These are phyloP conservation scores for Halictus quadricinctus DNA, from an alignment of 2,888 invertebrate genomes.

Conservation along the genomic window DNA sequence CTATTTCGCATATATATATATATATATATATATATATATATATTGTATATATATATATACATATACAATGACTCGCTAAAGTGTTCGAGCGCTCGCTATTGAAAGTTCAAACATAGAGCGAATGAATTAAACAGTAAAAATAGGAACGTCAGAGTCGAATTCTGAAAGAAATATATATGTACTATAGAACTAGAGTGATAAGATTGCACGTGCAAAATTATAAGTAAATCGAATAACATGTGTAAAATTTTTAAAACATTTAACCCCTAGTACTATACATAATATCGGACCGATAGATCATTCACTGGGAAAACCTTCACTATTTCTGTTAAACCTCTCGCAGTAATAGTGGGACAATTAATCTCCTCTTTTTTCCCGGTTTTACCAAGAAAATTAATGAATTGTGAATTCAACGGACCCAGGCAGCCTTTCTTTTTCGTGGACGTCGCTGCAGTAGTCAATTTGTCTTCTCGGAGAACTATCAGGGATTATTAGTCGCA, in stretches of 20 bases:
- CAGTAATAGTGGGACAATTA: not conserved
- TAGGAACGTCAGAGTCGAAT: not conserved
- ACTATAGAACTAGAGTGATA: too few species aligned
- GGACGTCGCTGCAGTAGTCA: not conserved
- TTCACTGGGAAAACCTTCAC: not conserved
- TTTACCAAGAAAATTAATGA: not conserved
- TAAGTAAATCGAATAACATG: too few species aligned
- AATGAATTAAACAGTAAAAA: not conserved
- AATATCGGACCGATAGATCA: not conserved
- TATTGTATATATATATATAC: not conserved
- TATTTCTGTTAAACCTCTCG: not conserved
- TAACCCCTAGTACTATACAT: too few species aligned
- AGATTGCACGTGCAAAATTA: too few species aligned
- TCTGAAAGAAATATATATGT: not conserved
- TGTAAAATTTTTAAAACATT: too few species aligned
- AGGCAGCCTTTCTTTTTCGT: not conserved
- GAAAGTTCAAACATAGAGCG: not conserved
- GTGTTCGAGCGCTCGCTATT: not conserved
- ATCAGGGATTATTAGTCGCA: not conserved
- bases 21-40: too few species aligned
- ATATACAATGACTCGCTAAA: not conserved
- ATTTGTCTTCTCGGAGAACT: not conserved
- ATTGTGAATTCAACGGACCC: not conserved
- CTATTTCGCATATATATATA: not conserved
- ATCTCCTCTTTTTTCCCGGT: not conserved